A percentile compares a stretch with the other conserved stretches of the same genome.
These are phyloP conservation scores for Cynoglossus semilaevis DNA, from an alignment of 2,113 vertebrate genomes.

Conservation along the genomic window DNA sequence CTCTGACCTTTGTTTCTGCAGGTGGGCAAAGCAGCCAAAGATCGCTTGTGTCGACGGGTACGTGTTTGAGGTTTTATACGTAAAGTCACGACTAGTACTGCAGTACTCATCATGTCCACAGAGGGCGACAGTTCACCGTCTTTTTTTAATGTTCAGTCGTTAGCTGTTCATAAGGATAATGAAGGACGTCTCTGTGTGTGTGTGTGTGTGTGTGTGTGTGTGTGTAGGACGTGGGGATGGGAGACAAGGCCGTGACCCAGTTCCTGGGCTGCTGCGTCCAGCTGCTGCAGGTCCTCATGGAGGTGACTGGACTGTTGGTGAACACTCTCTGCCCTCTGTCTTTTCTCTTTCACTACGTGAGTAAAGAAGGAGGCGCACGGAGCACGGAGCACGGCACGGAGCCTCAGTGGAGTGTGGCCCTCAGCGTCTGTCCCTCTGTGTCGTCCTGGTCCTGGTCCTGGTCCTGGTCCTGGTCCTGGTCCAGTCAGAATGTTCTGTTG, in stretches of 20 bases:
- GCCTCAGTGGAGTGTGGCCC: conserved; percentile 5
- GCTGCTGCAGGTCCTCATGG: conserved; percentile 90
- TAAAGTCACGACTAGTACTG: too few relatives aligned
- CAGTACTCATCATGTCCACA: too few relatives aligned
- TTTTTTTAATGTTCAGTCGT: too few relatives aligned
- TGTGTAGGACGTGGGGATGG: conserved; percentile 91
- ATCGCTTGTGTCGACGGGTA: conserved; percentile 91
- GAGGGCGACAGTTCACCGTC: too few relatives aligned
- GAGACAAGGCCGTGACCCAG: conserved; percentile 84
- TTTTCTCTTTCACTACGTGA: conserved; percentile 58
- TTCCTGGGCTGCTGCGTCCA: conserved; percentile 90
- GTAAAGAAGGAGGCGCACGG: conserved; percentile 25
- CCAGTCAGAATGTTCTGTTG: too few relatives aligned
- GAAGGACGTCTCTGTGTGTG: too few relatives aligned
- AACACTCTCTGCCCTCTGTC: conserved; percentile 59
- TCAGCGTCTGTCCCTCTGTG: too few relatives aligned
- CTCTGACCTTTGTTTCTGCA: conserved; percentile 39
- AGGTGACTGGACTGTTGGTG: conserved; percentile 83
- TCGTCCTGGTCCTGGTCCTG: too few relatives aligned
- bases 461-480: too few relatives aligned
- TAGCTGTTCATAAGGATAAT: too few relatives aligned
- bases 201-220: not conserved
- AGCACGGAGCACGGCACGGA: conserved; percentile 50
- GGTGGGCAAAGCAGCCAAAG: conserved; percentile 97
- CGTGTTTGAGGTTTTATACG: conserved; percentile 55